Conservation (phyloP, 2,888 invertebrate genomes). For the Hermodice carunculata region DNA sequence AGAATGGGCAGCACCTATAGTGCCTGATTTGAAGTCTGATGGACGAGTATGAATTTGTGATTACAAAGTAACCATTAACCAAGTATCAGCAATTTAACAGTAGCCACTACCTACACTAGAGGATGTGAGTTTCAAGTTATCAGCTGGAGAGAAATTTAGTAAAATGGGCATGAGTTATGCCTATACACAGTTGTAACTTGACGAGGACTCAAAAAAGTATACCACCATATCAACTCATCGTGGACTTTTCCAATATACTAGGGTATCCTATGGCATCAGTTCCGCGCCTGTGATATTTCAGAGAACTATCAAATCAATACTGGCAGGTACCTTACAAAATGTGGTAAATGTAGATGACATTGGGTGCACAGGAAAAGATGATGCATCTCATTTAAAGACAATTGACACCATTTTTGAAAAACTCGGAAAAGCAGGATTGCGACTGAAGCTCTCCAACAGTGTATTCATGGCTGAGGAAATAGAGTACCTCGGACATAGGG, state of each 20-base stretch:
- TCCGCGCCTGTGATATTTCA: slow-evolving; percentile 16
- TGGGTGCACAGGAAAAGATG: no score
- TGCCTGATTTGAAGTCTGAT: no score
- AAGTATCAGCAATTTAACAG: no score
- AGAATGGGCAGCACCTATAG: no score
- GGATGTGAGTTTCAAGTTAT: no score
- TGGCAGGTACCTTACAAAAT: no score
- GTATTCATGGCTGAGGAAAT: not conserved
- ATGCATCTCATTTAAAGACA: no score
- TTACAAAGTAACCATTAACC: no score
- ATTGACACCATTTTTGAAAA: no score
- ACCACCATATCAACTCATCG: not conserved
- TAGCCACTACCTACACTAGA: no score
- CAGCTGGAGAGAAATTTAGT: not conserved
- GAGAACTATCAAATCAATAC: not conserved
- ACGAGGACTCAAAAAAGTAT: not conserved
- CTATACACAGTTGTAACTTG: slow-evolving; percentile 6
- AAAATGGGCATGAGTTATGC: slow-evolving; percentile 4
- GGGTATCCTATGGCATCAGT: slow-evolving; percentile 7
- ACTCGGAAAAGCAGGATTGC: not conserved
- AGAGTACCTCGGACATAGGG: not conserved
- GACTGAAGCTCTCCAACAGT: not conserved
- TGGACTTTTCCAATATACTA: not conserved
- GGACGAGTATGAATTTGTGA: no score
- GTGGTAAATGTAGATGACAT: no score